phyloP scores from a whole-genome alignment of 2,113 vertebrate species.

The Paratilapia polleni region DNA sequence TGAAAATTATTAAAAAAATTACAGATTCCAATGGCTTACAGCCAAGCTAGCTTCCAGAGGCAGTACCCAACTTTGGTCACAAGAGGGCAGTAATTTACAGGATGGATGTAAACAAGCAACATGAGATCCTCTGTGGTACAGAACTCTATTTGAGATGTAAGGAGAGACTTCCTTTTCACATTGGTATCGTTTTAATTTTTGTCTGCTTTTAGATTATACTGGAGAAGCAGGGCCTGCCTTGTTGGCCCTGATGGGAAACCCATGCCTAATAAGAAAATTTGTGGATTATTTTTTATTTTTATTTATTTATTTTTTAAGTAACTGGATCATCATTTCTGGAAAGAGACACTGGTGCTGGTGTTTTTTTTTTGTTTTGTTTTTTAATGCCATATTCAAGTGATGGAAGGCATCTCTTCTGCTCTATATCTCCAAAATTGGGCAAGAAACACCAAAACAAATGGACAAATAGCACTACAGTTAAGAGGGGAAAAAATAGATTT shows the following conservation, averaged over 20 bases:
- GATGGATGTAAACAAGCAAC: not conserved
- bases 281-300: no score
- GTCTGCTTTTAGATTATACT: not conserved
- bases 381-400: not conserved
- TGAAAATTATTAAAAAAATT: not conserved
- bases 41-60: not conserved
- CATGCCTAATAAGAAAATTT: no score
- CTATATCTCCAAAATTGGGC: not conserved
- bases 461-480: not conserved
- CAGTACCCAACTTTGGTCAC: not conserved
- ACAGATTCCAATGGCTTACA: not conserved
- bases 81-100: not conserved
- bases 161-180: no score
- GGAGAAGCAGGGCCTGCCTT: not conserved
- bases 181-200: no score
- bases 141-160: not conserved
- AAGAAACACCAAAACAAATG: not conserved
- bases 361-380: not conserved
- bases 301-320: no score
- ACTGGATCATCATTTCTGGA: rapidly evolving
- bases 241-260: not conserved
- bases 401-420: not conserved
- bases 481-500: not conserved
- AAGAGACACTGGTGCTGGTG: not conserved
- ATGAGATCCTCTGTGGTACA: not conserved